Percentiles rank a stretch among this genome's conserved stretches.
Evolutionary conservation across 2,113 vertebrate genomes (phyloP).

Genomic region (Eonycteris spelaea): DNA sequence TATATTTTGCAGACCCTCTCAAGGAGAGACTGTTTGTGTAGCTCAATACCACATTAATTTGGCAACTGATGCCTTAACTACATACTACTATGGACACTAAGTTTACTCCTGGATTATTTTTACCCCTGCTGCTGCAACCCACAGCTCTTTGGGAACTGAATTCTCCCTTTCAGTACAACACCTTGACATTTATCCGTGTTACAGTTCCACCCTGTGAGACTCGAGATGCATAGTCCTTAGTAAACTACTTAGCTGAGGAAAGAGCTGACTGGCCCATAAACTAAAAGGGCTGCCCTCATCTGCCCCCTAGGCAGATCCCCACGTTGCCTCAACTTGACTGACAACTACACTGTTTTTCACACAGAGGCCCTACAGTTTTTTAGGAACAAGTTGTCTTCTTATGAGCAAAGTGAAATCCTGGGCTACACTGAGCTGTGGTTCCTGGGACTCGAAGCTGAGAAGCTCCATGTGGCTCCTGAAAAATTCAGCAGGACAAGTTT

Average conservation of each 20-base stretch:
- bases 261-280: not conserved
- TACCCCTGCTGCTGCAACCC: not conserved
- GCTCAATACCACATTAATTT: not conserved
- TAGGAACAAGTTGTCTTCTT: conserved; percentile 88
- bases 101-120: not conserved
- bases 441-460: conserved; percentile 92
- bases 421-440: conserved; percentile 94
- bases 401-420: conserved; percentile 93
- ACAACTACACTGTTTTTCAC: conserved; percentile 64
- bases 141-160: not conserved
- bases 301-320: no score
- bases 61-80: not conserved
- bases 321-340: not conserved
- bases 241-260: not conserved
- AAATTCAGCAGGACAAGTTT: conserved; percentile 88
- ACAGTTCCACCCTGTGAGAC: not conserved
- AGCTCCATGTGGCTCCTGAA: conserved; percentile 86
- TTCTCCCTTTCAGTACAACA: not conserved
- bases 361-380: conserved; percentile 93
- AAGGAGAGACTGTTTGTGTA: not conserved
- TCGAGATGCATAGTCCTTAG: not conserved
- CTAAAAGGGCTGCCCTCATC: not conserved
- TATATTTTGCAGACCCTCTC: not conserved
- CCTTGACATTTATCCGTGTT: not conserved
- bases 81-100: not conserved